Base-by-base conservation (phyloP, 1,140 invertebrate species). In the Aethina tumida region DNA sequence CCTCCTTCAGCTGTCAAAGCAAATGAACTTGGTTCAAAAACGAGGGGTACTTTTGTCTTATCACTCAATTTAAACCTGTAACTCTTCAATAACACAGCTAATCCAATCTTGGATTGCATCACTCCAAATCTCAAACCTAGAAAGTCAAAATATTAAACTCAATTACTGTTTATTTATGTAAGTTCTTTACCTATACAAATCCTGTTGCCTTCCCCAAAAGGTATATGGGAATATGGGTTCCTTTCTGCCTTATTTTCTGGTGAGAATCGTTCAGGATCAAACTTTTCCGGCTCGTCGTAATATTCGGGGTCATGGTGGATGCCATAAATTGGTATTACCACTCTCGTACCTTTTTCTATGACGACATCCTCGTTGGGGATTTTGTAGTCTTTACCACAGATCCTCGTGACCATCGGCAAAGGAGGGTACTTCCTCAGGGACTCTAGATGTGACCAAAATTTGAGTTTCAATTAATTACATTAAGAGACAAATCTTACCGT, bases 101-200 rank as follows among this genome's bases (percentile, higher is more conserved):
- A n/a, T n/a, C n/a, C n/a, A n/a, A n/a, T n/a, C n/a, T n/a, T n/a
- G n/a, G n/a, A n/a, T n/a, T n/a, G n/a, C n/a, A n/a, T n/a, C n/a
- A n/a, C n/a, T n/a, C n/a, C n/a, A n/a, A n/a, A n/a, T n/a, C n/a
- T n/a, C n/a, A n/a, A n/a, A n/a, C n/a, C n/a, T n/a, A n/a, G n/a
- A n/a, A n/a, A n/a, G n/a, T n/a, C n/a, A n/a, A n/a, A n/a, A n/a
- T n/a, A n/a, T n/a, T n/a, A n/a, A n/a, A n/a, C n/a, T n/a, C n/a
- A n/a, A n/a, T n/a, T n/a, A n/a, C n/a, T n/a, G n/a, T n/a, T n/a
- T n/a, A n/a, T n/a, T n/a, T n/a, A n/a, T n/a, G n/a, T n/a, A n/a
- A n/a, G n/a, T n/a, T n/a, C n/a, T n/a, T n/a, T 8, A 58, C 58
- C 59, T 18, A 75, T 73, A 45, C 73, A 75, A 46, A 71, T 73